Evolutionary conservation across 2,113 vertebrate species (phyloP), one percentile per base, ranked within the genome.

Genomic region (Chunga burmeisteri): DNA sequence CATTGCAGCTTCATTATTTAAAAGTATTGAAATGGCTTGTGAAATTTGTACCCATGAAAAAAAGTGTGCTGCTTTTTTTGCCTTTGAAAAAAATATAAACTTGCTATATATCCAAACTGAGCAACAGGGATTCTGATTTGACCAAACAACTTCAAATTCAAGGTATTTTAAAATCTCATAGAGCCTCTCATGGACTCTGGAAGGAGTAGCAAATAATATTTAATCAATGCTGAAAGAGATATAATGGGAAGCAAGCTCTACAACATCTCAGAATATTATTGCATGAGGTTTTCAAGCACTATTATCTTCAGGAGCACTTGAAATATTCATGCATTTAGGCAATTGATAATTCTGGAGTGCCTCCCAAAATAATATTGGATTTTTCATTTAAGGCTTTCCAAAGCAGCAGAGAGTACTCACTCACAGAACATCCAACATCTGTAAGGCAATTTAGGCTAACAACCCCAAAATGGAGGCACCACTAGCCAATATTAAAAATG

Each of bases 281-380:
- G 66, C 74, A 67, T 78, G 86, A 93, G 88, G 36, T 75, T 95
- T 93, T 96, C 68, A 91, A 96, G 94, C 56, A 58, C 78, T 92
- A 66, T 94, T 96, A 82, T 96, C 88, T 96, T 96, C 70, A 93
- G 86, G 52, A 94, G 73, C 49, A 83, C 91, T 94, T 95, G 95
- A 97, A 96, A 95, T 88, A 96, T 90, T 96, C 62, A 82, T 96
- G 63, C 85, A 82, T 91, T 96, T 90, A 95, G 91, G 81, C 91
- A 95, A 89, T 19, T 88, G 90, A 85, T 96, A 93, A 91, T 96
- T 94, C 85, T 96, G 88, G 84, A 96, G 62, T 82, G 82, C 55
- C 50, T 97, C 86, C 92, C 94, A 92, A 86, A 96, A 94, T 94
- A 96, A 90, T 80, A 88, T 25, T 94, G 79, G 67, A 63, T 88